Percentiles rank a stretch among this genome's conserved stretches.
Evolutionary conservation across 2,113 vertebrate species (phyloP).

Genomic region (Gila orcuttii): DNA sequence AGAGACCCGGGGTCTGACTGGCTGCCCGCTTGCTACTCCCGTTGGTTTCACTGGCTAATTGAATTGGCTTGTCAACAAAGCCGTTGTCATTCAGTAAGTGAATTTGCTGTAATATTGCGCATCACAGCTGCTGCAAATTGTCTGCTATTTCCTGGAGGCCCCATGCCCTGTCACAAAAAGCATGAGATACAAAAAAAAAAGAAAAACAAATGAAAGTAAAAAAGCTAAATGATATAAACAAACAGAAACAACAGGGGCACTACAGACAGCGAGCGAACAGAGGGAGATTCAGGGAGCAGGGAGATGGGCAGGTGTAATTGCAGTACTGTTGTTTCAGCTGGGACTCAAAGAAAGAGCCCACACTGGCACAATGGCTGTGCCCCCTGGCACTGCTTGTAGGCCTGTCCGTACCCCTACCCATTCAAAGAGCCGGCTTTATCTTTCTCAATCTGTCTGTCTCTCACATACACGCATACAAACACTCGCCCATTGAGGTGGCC

Average conservation of each 20-base stretch:
- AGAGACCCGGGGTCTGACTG: slow-evolving; percentile 78
- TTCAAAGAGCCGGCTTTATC: slow-evolving; percentile 16
- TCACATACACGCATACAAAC: slow-evolving; percentile 7
- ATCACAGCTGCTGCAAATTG: slow-evolving; percentile 85
- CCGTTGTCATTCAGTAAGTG: slow-evolving; percentile 89
- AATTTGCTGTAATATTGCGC: slow-evolving; percentile 84
- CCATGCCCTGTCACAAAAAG: slow-evolving; percentile 54
- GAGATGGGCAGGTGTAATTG: slow-evolving; percentile 53
- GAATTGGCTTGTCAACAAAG: slow-evolving; percentile 95
- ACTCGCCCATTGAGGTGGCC: background rate
- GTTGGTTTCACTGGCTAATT: slow-evolving; percentile 88
- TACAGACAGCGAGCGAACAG: slow-evolving; percentile 21
- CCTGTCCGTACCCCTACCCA: slow-evolving; percentile 30
- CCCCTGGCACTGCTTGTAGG: slow-evolving; percentile 43
- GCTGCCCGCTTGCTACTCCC: slow-evolving; percentile 82
- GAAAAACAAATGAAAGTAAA: slow-evolving; percentile 44
- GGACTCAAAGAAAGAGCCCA: slow-evolving; percentile 35
- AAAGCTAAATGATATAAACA: slow-evolving; percentile 40
- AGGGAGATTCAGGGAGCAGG: slow-evolving; percentile 62
- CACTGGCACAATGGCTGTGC: slow-evolving; percentile 44
- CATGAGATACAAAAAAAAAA: slow-evolving; percentile 40
- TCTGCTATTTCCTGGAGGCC: slow-evolving; percentile 83
- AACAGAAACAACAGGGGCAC: slow-evolving; percentile 32
- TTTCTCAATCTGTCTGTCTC: slow-evolving; percentile 19
- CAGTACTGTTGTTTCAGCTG: slow-evolving; percentile 23